These are phyloP conservation scores for Neogale vison DNA, from an alignment of 2,113 vertebrate genomes.

Conservation along the genomic window DNA sequence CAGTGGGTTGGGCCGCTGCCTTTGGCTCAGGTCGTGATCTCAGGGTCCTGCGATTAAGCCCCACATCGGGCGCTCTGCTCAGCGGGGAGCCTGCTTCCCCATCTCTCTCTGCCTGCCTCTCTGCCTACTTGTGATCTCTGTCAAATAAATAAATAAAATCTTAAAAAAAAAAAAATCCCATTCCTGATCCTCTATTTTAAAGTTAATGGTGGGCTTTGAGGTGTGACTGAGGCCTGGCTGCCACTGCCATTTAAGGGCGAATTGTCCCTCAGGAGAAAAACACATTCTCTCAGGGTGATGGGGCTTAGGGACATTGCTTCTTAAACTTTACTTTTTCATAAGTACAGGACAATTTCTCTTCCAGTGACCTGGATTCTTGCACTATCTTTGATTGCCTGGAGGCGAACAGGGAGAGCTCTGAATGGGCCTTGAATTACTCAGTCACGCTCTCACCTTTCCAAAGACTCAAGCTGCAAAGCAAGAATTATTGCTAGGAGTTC, in stretches of 20 bases:
- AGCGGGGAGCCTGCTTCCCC: rapidly evolving
- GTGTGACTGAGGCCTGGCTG: neutral
- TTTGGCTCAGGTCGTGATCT: too few relatives aligned
- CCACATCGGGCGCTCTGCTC: too few relatives aligned
- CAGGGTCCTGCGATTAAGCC: too few relatives aligned
- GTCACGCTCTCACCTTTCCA: neutral
- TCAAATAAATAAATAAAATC: too few relatives aligned
- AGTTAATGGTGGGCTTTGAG: neutral
- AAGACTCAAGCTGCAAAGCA: neutral
- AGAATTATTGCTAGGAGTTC: neutral
- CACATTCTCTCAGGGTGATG: neutral
- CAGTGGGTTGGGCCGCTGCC: too few relatives aligned
- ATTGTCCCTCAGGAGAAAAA: neutral
- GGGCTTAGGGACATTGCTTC: neutral
- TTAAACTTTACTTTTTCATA: neutral
- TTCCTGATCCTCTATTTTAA: neutral
- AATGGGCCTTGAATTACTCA: neutral
- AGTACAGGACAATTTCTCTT: neutral
- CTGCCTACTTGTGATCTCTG: too few relatives aligned
- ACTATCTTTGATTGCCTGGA: neutral
- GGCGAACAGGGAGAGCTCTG: neutral
- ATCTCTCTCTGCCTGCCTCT: too few relatives aligned
- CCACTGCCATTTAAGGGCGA: neutral
- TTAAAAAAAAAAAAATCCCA: neutral
- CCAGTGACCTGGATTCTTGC: neutral